phyloP scores from a whole-genome alignment of 2,797 vertebrate species.

The Dryobates pubescens region DNA sequence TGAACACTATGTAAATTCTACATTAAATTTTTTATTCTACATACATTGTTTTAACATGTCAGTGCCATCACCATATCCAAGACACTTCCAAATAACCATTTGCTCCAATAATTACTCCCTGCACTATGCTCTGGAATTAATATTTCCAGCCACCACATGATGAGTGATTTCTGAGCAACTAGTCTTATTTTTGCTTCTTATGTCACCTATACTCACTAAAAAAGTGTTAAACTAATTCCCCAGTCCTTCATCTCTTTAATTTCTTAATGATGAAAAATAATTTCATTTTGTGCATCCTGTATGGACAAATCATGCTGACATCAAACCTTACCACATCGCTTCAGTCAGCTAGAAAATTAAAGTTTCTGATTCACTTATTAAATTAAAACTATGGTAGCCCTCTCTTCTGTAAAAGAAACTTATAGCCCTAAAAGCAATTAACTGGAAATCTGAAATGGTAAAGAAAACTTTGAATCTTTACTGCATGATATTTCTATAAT shows the following conservation, averaged over 20 bases:
- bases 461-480: constrained; percentile 53
- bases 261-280: constrained; percentile 58
- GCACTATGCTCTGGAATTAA: background rate
- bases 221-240: constrained; percentile 28
- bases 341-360: constrained; percentile 72
- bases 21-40: background rate
- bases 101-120: background rate
- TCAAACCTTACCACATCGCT: constrained; percentile 48
- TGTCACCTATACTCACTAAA: constrained; percentile 4
- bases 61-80: background rate
- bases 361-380: constrained; percentile 60
- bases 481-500: constrained; percentile 48
- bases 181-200: constrained; percentile 41
- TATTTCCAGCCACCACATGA: constrained; percentile 16
- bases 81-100: background rate
- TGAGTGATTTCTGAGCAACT: background rate
- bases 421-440: constrained; percentile 56
- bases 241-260: constrained; percentile 35
- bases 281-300: constrained; percentile 43
- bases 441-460: constrained; percentile 51
- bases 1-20: background rate
- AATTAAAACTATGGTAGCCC: constrained; percentile 65
- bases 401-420: constrained; percentile 41
- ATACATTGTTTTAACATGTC: background rate
- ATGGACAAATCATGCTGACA: constrained; percentile 50